Evolutionary conservation across 2,888 invertebrate species (phyloP).

Genomic region (Chydorus sphaericus): DNA sequence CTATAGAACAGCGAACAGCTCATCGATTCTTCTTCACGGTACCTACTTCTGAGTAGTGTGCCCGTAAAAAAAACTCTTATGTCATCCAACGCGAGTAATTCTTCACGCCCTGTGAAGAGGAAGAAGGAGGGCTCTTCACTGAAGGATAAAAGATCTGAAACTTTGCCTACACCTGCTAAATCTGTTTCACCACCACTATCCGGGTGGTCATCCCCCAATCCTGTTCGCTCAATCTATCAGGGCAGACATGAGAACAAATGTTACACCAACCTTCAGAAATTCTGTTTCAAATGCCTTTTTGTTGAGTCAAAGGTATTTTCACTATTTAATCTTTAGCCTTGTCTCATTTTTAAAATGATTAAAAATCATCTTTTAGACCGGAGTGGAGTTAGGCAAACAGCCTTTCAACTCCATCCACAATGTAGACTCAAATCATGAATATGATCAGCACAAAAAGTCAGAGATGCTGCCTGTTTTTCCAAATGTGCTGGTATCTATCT

Average conservation of each 20-base stretch:
- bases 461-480: slow-evolving; percentile 10
- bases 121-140: background rate
- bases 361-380: slow-evolving; percentile 46
- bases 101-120: background rate
- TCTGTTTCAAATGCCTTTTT: slow-evolving; percentile 80
- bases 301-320: slow-evolving; percentile 67
- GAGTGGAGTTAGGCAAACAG: slow-evolving; percentile 87
- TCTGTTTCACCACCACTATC: background rate
- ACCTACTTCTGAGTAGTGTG: no score
- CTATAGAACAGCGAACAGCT: no score
- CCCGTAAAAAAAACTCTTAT: no score
- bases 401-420: slow-evolving; percentile 82
- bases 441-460: slow-evolving; percentile 48
- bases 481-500: slow-evolving; percentile 18
- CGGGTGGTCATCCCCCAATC: slow-evolving; percentile 47
- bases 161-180: background rate
- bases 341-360: background rate
- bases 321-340: no score
- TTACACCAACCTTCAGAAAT: slow-evolving; percentile 82
- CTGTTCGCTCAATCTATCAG: slow-evolving; percentile 84
- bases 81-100: background rate
- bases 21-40: no score
- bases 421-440: slow-evolving; percentile 70
- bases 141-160: background rate
- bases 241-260: slow-evolving; percentile 74